Conservation (phyloP, 2,888 invertebrate species). For the Hydraecia micacea region DNA sequence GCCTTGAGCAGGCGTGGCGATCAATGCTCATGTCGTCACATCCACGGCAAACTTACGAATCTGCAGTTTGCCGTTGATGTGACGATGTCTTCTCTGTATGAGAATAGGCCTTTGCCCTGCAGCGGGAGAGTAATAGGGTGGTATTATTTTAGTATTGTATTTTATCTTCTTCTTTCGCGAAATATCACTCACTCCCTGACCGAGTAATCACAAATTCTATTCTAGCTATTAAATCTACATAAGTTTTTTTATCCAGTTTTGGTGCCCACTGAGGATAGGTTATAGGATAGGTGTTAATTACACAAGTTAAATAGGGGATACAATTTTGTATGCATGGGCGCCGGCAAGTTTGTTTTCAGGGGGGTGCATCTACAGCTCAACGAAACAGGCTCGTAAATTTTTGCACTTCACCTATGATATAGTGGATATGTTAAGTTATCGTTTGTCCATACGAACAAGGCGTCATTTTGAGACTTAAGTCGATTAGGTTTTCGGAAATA, state of each 20-base stretch:
- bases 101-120: background rate
- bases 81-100: background rate
- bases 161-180: background rate
- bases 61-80: too few species aligned
- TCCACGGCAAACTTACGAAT: too few species aligned
- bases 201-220: background rate
- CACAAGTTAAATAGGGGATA: background rate
- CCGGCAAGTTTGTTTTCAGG: too few species aligned
- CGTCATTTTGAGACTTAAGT: too few species aligned
- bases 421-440: too few species aligned
- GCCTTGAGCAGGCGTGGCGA: background rate
- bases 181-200: background rate
- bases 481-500: too few species aligned
- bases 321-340: background rate
- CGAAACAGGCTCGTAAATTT: too few species aligned
- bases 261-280: background rate
- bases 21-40: background rate
- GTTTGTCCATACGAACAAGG: too few species aligned
- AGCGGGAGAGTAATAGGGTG: background rate
- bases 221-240: background rate
- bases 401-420: too few species aligned
- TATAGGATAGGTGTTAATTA: background rate
- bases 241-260: background rate
- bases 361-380: too few species aligned
- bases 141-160: too few species aligned